A percentile compares a stretch with the other conserved stretches of the same genome.
phyloP scores from a whole-genome alignment of 2,888 invertebrate species.

The Eulithis prunata region DNA sequence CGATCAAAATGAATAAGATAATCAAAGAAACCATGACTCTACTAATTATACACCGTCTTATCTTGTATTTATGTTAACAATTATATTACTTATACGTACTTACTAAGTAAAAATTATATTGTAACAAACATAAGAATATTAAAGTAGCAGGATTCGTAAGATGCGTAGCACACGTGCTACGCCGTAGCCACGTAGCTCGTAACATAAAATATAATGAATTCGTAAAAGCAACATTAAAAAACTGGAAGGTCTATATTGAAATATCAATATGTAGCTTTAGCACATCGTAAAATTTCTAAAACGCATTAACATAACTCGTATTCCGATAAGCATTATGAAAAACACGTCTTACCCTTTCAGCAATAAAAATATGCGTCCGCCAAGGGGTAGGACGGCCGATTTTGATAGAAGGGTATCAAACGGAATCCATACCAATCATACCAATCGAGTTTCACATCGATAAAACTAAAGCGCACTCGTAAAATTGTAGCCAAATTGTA shows the following conservation, averaged over 20 bases:
- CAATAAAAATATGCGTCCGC: slow-evolving; percentile 45
- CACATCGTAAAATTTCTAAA: slow-evolving; percentile 34
- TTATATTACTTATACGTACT: no score
- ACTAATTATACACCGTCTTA: no score
- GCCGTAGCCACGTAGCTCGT: slow-evolving; percentile 22
- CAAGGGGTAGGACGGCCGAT: slow-evolving; percentile 18
- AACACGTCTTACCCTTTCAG: slow-evolving; percentile 36
- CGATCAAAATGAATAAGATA: no score
- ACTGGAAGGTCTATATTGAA: slow-evolving; percentile 26
- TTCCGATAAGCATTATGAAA: slow-evolving; percentile 34
- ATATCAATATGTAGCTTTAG: slow-evolving; percentile 35
- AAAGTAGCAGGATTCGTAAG: background rate
- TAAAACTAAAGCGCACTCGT: slow-evolving; percentile 74
- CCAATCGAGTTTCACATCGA: slow-evolving; percentile 71
- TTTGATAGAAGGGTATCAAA: slow-evolving; percentile 38
- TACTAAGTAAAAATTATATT: no score
- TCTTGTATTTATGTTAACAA: no score
- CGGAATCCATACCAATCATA: slow-evolving; percentile 71
- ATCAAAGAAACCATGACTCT: no score
- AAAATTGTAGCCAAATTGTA: slow-evolving; percentile 72
- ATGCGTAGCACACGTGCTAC: slow-evolving; percentile 17
- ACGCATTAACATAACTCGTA: slow-evolving; percentile 32
- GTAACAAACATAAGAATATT: slow-evolving; percentile 2
- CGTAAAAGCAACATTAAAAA: slow-evolving; percentile 26
- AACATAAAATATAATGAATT: slow-evolving; percentile 22